phyloP scores from a whole-genome alignment of 2,888 invertebrate genomes.

The Dryobotodes eremita region DNA sequence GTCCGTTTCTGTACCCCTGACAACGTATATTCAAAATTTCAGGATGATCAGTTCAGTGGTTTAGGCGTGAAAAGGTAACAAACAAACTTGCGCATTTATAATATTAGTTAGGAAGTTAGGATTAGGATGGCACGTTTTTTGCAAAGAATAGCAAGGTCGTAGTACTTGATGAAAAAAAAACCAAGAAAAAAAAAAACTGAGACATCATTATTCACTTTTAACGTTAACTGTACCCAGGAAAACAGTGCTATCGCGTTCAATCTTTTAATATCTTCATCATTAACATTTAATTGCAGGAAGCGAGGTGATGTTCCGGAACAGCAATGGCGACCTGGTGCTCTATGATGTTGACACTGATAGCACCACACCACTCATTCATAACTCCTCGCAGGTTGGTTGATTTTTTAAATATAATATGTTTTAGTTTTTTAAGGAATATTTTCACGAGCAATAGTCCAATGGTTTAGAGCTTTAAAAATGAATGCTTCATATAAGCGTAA shows the following conservation, averaged over 20 bases:
- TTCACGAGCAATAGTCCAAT: background rate
- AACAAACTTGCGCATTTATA: no score
- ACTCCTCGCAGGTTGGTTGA: constrained; percentile 83
- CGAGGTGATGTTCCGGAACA: constrained; percentile 92
- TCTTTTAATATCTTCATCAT: constrained; percentile 8
- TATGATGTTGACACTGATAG: constrained; percentile 87
- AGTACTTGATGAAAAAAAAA: background rate
- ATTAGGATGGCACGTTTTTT: background rate
- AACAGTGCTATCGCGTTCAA: constrained; percentile 3
- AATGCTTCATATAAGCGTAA: background rate
- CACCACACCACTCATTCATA: constrained; percentile 84
- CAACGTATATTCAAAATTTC: no score
- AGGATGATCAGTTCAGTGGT: no score
- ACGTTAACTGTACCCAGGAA: constrained; percentile 7
- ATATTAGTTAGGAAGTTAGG: no score
- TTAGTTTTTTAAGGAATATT: background rate
- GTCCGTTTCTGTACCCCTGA: no score
- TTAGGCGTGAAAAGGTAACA: no score
- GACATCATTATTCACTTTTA: background rate
- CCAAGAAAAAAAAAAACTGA: background rate
- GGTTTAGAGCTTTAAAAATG: background rate
- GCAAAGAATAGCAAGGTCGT: background rate
- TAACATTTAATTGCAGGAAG: constrained; percentile 88
- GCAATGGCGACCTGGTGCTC: constrained; percentile 89
- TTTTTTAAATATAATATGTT: background rate